A percentile compares a stretch with the other conserved stretches of the same genome.
These are phyloP conservation scores for Acanthochromis polyacanthus DNA, from an alignment of 2,113 vertebrate genomes.

Conservation along the genomic window DNA sequence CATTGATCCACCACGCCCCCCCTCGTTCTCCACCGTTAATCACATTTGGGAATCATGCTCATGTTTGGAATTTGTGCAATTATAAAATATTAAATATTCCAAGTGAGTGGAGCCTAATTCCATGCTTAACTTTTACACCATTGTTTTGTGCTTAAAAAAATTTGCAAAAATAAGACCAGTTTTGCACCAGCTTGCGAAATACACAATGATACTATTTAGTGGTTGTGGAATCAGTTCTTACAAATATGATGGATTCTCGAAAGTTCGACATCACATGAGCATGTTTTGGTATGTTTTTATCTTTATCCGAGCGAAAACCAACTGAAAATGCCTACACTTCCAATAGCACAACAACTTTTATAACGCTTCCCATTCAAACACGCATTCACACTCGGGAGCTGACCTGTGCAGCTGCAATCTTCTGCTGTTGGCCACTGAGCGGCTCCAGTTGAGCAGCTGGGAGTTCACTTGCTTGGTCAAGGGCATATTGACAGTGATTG, in stretches of 20 bases:
- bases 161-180: neutral
- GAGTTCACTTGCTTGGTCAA: slow-evolving; percentile 35
- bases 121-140: slow-evolving; percentile 17
- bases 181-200: neutral
- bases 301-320: neutral
- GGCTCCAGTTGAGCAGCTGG: slow-evolving; percentile 2
- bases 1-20: slow-evolving; percentile 48
- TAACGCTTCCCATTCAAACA: slow-evolving; percentile 23
- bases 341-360: neutral
- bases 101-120: slow-evolving; percentile 2
- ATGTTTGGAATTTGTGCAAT: slow-evolving; percentile 47
- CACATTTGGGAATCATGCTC: slow-evolving; percentile 64
- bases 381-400: slow-evolving; percentile 13
- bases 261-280: neutral
- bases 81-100: slow-evolving; percentile 56
- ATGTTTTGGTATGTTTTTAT: neutral
- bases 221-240: slow-evolving; percentile 20
- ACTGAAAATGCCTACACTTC: neutral
- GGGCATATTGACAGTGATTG: slow-evolving; percentile 29
- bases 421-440: neutral
- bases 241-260: slow-evolving; percentile 1
- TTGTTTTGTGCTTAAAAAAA: neutral
- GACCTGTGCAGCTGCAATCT: slow-evolving; percentile 1
- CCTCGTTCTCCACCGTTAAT: slow-evolving; percentile 52
- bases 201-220: neutral